Conservation (phyloP, 2,888 invertebrate species). For the Drosophila robusta region DNA sequence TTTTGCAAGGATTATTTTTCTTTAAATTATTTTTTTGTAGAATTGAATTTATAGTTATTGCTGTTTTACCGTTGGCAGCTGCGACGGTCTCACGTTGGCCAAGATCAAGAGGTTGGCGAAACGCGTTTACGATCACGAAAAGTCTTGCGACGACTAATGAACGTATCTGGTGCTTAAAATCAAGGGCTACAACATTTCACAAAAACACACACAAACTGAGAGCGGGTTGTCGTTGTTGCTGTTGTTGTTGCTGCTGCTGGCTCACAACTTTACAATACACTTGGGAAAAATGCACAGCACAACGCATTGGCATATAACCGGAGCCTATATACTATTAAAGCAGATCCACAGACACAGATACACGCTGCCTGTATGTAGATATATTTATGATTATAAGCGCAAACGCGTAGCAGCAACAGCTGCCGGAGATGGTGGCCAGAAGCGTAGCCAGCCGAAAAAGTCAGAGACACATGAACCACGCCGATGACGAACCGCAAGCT, state of each 20-base stretch:
- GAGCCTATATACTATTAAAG: conserved; percentile 55
- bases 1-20: neutral
- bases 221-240: conserved; percentile 28
- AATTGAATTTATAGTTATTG: neutral
- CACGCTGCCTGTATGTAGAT: conserved; percentile 59
- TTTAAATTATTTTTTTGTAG: neutral
- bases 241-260: conserved; percentile 26
- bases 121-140: conserved; percentile 82
- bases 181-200: conserved; percentile 83
- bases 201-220: conserved; percentile 57
- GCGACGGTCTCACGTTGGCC: conserved; percentile 32
- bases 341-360: conserved; percentile 24
- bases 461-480: conserved; percentile 67
- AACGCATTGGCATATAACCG: conserved; percentile 64
- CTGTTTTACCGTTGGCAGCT: conserved; percentile 42
- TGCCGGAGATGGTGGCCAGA: conserved; percentile 46
- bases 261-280: conserved; percentile 68
- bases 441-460: conserved; percentile 19
- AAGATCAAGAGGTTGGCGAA: conserved; percentile 55
- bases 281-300: conserved; percentile 79
- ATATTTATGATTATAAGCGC: conserved; percentile 74
- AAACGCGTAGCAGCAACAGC: conserved; percentile 50
- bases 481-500: conserved; percentile 76
- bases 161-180: conserved; percentile 82
- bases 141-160: conserved; percentile 82